Base-by-base conservation (phyloP, 2,797 vertebrate genomes). In the Danio albolineatus region DNA sequence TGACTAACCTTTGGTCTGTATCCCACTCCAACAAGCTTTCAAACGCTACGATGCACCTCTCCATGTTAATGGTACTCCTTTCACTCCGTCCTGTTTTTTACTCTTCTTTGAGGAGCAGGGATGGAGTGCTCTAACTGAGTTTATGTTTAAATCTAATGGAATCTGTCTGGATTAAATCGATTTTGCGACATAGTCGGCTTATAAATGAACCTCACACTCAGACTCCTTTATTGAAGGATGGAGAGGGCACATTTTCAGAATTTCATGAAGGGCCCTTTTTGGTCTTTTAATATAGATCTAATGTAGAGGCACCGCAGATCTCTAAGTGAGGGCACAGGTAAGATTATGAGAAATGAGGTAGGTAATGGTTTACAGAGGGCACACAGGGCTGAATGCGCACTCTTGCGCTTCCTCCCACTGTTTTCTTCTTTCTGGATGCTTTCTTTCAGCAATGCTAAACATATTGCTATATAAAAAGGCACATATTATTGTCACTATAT, bases 101-200 rank as follows among this genome's bases (percentile, higher is more conserved):
- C 69, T 73, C 73, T 66, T 82, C 76, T 86, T 80, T 67, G 78
- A 88, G 84, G 79, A 86, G 88, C 77, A 82, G 89, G 87, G 88
- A 87, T 83, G 80, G 76, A 85, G 85, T 48, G 76, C 79, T 90
- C 88, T 86, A 89, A 89, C 85, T n/a, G 74, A 82, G 87, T 90
- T 89, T 84, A 82, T 87, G 89, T 90, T 87, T 87, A 89, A 91
- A 92, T 90, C 86, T 86, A 90, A 92, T 89, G 84, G 85, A 88
- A 86, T 88, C 85, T 81, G 87, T 89, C 89, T 86, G 85, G 64
- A 79, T 88, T 85, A 82, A 88, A 93, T 84, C 88, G 88, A 90
- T 90, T 91, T 65, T 2, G 83, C 76, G 80, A 89, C 86, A 87
- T 43, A 43, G 60, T 46, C 13, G 71, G 84, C 77, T 89, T 90